Base-by-base conservation (phyloP, 2,888 invertebrate genomes). In the Stenolophus ochropezus region DNA sequence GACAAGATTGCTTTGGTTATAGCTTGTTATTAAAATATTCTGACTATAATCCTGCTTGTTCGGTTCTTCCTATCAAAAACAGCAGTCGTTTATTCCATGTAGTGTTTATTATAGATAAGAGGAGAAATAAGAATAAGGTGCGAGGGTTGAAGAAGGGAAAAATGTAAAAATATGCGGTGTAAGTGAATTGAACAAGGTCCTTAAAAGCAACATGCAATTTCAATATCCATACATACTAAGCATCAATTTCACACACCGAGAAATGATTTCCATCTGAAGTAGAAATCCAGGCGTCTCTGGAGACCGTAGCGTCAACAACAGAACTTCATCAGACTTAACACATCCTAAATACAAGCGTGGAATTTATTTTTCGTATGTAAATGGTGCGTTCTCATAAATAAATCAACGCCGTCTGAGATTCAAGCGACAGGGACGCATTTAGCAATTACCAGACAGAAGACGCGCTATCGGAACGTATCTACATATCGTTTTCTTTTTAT, bases 401-500 rank as follows among this genome's bases (percentile, higher is more conserved):
- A 69, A 69, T 69, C 65, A 69, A 6, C 65, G 65, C 65, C 61
- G 27, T 69, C 65, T 69, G 65, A 69, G 65, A 69, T 69, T 69
- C 65, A 6, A 25, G 20, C 65, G 65, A 27, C 33, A 61, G 65
- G 33, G 65, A 69, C 65, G 65, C 65, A 69, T 69, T 69, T 69
- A 69, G 65, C 65, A 69, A 69, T 69, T 69, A 69, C 65, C 65
- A 69, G 42, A 69, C 33, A 69, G 65, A 69, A 69, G 65, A 69
- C 65, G 65, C n/a, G 53, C 33, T 75, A 33, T 56, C 75, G 56
- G 75, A 33, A 49, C 74, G 56, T 33, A 75, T 75, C 75, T 75
- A 75, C 75, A 75, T 75, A 75, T 75, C 75, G 56, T 75, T 56
- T 75, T 75, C 75, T 75, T 75, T 56, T 75, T 75, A 53, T 56